Evolutionary conservation across 2,797 vertebrate species (phyloP).

Genomic region (Molossus molossus): DNA sequence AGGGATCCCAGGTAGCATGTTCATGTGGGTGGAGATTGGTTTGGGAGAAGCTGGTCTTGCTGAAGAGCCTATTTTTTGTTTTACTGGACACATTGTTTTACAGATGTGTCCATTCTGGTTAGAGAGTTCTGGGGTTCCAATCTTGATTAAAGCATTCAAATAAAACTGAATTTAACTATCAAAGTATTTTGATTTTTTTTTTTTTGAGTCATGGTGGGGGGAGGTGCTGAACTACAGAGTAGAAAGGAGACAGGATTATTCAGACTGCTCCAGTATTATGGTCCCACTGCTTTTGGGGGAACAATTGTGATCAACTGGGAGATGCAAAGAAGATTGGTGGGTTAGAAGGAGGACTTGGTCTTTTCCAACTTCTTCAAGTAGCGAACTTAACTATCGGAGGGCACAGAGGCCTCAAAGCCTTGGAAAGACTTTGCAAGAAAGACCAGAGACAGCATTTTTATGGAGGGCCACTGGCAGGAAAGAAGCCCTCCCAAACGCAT

Average conservation of each 20-base stretch:
- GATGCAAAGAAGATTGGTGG: accelerated
- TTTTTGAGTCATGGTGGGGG: background rate
- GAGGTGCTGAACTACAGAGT: background rate
- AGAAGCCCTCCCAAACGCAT: slow-evolving; percentile 89
- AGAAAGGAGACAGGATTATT: background rate
- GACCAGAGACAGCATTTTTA: slow-evolving; percentile 67
- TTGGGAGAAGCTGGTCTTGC: slow-evolving; percentile 26
- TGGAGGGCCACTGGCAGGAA: slow-evolving; percentile 55
- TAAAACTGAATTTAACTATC: slow-evolving; percentile 61
- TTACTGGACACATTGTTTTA: slow-evolving; percentile 11
- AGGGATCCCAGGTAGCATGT: background rate
- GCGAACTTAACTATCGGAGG: background rate
- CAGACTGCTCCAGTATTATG: slow-evolving; percentile 1
- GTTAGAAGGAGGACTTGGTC: background rate
- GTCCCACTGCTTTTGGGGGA: background rate
- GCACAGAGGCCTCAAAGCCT: slow-evolving; percentile 28
- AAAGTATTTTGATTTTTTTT: background rate
- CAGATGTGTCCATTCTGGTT: slow-evolving; percentile 12
- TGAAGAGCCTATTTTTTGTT: slow-evolving; percentile 44
- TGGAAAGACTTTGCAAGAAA: slow-evolving; percentile 52
- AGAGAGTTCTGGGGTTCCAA: slow-evolving; percentile 1
- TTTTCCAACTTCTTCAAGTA: slow-evolving; percentile 57
- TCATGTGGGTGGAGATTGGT: background rate
- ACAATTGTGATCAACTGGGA: background rate
- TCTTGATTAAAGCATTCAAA: background rate